phyloP scores from a whole-genome alignment of 2,113 vertebrate genomes.

The Coptodon bakossiorum region DNA sequence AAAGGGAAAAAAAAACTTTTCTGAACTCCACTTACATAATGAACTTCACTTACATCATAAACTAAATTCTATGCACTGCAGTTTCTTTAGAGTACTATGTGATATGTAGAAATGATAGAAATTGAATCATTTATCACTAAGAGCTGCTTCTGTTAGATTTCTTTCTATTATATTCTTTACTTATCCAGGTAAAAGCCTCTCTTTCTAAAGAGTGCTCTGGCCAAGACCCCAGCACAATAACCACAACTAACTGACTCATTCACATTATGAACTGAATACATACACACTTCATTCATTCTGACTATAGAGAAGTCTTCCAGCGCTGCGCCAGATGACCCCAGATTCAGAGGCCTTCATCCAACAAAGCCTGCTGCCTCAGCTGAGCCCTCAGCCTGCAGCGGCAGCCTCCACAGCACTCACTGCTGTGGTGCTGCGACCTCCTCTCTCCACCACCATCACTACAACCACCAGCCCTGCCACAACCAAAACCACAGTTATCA shows the following conservation, averaged over 20 bases:
- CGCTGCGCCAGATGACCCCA: conserved; percentile 89
- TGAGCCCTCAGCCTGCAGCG: conserved; percentile 64
- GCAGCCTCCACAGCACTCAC: conserved; percentile 76
- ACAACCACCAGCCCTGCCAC: conserved; percentile 59
- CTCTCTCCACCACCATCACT: conserved; percentile 63
- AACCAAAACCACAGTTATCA: conserved; percentile 77
- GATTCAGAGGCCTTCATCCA: conserved; percentile 92
- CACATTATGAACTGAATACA: background rate
- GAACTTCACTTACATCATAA: background rate
- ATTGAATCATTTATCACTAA: background rate
- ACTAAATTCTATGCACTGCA: background rate
- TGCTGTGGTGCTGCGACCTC: conserved; percentile 80
- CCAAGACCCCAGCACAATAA: background rate
- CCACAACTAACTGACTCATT: background rate
- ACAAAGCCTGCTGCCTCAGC: conserved; percentile 85
- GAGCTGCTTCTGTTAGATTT: background rate
- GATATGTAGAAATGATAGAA: background rate
- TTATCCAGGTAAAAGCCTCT: background rate
- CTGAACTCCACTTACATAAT: background rate
- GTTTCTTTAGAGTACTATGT: background rate
- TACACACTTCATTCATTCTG: background rate
- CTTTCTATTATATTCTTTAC: background rate
- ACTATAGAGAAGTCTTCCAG: conserved; percentile 88
- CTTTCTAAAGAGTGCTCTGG: background rate
- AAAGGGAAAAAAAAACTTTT: background rate